Percentiles rank a stretch among this genome's conserved stretches.
Conservation (phyloP, 2,888 invertebrate genomes). For the Neoscelio sp. region DNA sequence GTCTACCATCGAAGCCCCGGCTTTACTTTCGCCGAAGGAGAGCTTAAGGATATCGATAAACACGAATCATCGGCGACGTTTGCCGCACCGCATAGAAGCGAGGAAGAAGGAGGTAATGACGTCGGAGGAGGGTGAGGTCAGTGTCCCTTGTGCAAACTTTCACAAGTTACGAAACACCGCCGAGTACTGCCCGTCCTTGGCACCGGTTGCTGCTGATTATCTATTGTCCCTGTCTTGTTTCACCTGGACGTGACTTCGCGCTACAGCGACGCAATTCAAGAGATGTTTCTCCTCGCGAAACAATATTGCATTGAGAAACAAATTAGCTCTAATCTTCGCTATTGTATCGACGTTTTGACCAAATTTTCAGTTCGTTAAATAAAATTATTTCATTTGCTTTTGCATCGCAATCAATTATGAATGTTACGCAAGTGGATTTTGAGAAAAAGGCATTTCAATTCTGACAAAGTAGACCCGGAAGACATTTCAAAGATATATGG, state of each 20-base stretch:
- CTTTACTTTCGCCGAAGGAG: slow-evolving; percentile 61
- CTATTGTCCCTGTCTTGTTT: slow-evolving; percentile 80
- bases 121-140: slow-evolving; percentile 81
- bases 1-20: slow-evolving; percentile 25
- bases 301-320: slow-evolving; percentile 3
- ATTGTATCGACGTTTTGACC: not conserved
- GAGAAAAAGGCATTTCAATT: no score
- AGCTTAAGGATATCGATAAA: slow-evolving; percentile 52
- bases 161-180: slow-evolving; percentile 82
- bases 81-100: slow-evolving; percentile 48
- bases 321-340: slow-evolving; percentile 7
- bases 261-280: slow-evolving; percentile 22
- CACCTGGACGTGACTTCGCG: slow-evolving; percentile 69
- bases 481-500: no score
- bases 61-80: slow-evolving; percentile 64
- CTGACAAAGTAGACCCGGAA: no score
- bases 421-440: no score
- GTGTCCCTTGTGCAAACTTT: slow-evolving; percentile 82
- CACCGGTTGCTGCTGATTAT: slow-evolving; percentile 82
- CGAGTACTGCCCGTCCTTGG: slow-evolving; percentile 82
- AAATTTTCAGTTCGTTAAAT: not conserved
- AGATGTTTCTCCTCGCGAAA: slow-evolving; percentile 11
- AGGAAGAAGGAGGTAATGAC: slow-evolving; percentile 68
- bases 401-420: no score
- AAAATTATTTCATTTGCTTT: no score